Evolutionary conservation across 2,113 vertebrate genomes (phyloP), one percentile per base, ranked within the genome.

Genomic region (Nycticryphes semicollaris): DNA sequence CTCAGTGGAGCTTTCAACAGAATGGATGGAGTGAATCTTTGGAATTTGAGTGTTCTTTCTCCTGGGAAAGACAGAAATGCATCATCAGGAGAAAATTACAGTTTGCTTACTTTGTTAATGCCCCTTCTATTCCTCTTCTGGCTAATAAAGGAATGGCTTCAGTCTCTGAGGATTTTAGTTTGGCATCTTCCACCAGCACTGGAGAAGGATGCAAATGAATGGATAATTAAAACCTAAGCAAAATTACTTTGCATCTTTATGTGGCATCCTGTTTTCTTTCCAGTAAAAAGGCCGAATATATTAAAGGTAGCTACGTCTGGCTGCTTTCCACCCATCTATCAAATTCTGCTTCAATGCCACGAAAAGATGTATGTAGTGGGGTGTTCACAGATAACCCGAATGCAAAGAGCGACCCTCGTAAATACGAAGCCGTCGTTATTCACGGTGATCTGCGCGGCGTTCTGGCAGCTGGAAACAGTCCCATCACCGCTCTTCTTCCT

Each of bases 181-280:
- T 4, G 23, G 79, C 59, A 33, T 51, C 51, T 86, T 67, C 80
- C 80, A 35, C 59, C n/a, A 67, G 54, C 68, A 8, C 88, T 27
- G 60, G 60, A 94, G 76, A 39, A 94, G 81, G 60, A 87, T 84
- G 77, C 60, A 92, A 95, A 94, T 87, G 45, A 84, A 84, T 4
- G 60, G 81, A 24, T 91, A 78, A 95, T 96, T 90, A 94, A 97
- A 96, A 64, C 77, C 86, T n/a, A 27, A 90, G 72, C 24, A 48
- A 79, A 94, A 76, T 57, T n/a, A 64, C 39, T 89, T 74, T 62
- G n/a, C 48, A 27, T 64, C 72, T 89, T 89, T 84, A 3, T 7
- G 35, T 51, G 35, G 43, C 74, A 67, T 85, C 82, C 85, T 83
- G 79, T 48, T 89, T 85, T 60, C 85, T 91, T 72, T 76, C 82